Conservation (phyloP, 2,113 vertebrate genomes). For the Tachysurus vachellii region DNA sequence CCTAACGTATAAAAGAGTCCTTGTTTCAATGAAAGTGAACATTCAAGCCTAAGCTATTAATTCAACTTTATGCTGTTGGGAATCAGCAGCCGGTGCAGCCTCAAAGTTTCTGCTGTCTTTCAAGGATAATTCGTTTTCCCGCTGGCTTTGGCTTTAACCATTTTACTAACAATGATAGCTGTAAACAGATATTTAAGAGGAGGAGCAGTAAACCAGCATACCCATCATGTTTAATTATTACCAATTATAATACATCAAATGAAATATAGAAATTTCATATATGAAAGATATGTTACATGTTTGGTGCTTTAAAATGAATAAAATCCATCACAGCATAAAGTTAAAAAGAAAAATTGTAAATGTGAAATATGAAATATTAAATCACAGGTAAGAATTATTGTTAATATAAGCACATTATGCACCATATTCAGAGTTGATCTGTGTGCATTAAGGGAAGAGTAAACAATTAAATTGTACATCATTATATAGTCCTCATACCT, state of each 20-base stretch:
- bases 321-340: background rate
- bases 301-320: background rate
- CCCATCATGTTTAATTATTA: background rate
- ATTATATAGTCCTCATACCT: background rate
- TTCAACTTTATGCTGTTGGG: conserved; percentile 49
- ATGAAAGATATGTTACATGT: background rate
- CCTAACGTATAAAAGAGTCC: conserved; percentile 43
- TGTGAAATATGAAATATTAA: background rate
- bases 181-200: background rate
- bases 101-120: conserved; percentile 33
- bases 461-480: background rate
- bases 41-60: conserved; percentile 54
- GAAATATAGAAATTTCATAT: background rate
- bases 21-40: conserved; percentile 49
- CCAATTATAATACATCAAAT: background rate
- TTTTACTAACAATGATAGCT: background rate
- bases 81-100: conserved; percentile 29
- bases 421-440: background rate
- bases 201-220: background rate
- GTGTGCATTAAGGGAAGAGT: background rate
- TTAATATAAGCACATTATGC: conserved; percentile 2
- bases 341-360: background rate
- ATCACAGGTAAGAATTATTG: background rate
- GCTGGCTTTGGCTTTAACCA: conserved; percentile 29
- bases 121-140: conserved; percentile 27